phyloP scores from a whole-genome alignment of 2,113 vertebrate genomes.

The Tricholaema leucomelas region DNA sequence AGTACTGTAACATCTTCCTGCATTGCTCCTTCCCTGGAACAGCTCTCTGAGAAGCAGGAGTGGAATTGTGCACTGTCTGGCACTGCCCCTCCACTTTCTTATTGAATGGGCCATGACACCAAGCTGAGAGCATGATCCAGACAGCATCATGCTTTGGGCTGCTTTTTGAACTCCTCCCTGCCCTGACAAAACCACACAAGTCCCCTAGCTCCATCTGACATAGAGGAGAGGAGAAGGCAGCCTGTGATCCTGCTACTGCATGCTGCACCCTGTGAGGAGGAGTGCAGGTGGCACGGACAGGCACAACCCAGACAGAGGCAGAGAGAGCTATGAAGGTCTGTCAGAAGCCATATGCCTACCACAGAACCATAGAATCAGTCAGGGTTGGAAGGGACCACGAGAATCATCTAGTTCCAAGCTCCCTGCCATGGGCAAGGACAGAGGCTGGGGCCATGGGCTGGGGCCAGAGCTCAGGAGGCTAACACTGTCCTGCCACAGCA shows the following conservation, averaged over 20 bases:
- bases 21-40: not conserved
- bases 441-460: fast-evolving
- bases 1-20: not conserved
- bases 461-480: not conserved
- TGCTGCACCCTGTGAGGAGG: fast-evolving
- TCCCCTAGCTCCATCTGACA: not conserved
- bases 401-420: too few species aligned
- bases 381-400: too few species aligned
- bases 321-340: fast-evolving
- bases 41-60: not conserved
- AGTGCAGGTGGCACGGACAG: not conserved
- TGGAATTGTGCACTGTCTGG: not conserved
- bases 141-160: fast-evolving
- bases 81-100: fast-evolving
- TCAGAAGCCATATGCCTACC: fast-evolving
- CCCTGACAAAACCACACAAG: not conserved
- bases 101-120: not conserved
- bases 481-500: fast-evolving
- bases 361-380: too few species aligned
- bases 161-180: not conserved
- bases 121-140: not conserved
- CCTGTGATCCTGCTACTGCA: fast-evolving
- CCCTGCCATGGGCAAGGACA: too few species aligned
- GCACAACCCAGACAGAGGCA: not conserved
- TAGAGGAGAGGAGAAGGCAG: too few species aligned